Base-by-base conservation (phyloP, 2,113 vertebrate species). In the Coturnix japonica region DNA sequence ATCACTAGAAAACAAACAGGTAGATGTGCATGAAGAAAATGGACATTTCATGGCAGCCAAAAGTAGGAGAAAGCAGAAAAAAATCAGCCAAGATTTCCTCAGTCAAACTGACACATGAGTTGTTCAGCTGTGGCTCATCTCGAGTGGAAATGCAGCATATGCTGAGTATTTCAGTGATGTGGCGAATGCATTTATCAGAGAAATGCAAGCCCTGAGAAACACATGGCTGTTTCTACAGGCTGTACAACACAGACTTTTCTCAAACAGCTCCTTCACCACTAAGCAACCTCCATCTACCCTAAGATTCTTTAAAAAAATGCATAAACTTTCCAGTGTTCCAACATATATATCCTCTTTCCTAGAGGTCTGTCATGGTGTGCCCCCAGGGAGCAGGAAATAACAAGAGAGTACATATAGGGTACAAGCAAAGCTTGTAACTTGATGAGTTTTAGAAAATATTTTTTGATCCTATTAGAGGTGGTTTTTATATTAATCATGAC, bases 111-210 rank as follows among this genome's bases (percentile, higher is more conserved):
- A 7, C 10, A 26, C 7, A 22, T 0, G 0, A 85, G 46, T 71
- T 73, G 33, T 56, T 95, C 90, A 95, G 82, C 90, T 93, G 90
- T 49, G 73, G 82, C 76, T 88, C 87, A 90, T 81, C 64, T 73
- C 26, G 7, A 51, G 61, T 81, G 76, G 69, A 90, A 95, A 94
- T 13, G 31, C 53, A 91, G 85, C 76, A 65, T 16, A 81, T 64
- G 80, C 57, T n/a, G 73, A 78, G 47, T 65, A 91, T 93, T 94
- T 90, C 93, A 91, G 17, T 31, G 82, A 90, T 84, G 83, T 9
- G 17, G 77, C 86, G 77, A 94, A 88, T 75, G 91, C 80, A 74
- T 65, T 67, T 25, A 83, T 69, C 69, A 85, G 23, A 95, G 90
- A 89, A 95, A 80, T 19, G 30, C 79, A 83, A 91, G 70, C 56